phyloP scores from a whole-genome alignment of 1,140 invertebrate species.

The Orius insidiosus region DNA sequence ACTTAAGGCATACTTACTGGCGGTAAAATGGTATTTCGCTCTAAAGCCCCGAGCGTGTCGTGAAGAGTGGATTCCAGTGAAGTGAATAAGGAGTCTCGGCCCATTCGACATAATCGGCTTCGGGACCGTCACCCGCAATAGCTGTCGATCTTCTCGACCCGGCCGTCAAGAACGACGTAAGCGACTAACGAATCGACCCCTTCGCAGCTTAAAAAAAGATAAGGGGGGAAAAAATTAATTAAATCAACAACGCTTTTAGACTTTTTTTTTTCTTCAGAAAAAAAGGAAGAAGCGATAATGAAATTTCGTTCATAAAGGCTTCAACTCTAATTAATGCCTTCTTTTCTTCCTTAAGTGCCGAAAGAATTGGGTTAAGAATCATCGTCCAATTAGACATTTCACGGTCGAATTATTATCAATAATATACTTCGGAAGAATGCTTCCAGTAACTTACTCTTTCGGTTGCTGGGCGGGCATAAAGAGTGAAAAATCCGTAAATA shows the following conservation, averaged over 20 bases:
- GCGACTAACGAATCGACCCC: constrained; percentile 57
- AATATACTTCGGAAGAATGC: not conserved
- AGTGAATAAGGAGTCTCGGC: constrained; percentile 60
- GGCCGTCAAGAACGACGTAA: constrained; percentile 57
- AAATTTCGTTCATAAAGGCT: too few species aligned
- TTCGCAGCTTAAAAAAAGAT: constrained; percentile 45
- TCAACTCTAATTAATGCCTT: too few species aligned
- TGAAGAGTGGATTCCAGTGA: constrained; percentile 51
- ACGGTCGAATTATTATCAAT: not conserved
- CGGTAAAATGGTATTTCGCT: constrained; percentile 72
- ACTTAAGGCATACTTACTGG: constrained; percentile 45
- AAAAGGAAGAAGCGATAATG: too few species aligned
- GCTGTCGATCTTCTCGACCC: constrained; percentile 60
- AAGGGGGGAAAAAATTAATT: too few species aligned
- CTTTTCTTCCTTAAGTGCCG: too few species aligned
- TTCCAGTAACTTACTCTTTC: constrained; percentile 37
- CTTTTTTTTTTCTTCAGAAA: too few species aligned
- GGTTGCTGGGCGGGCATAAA: constrained; percentile 30
- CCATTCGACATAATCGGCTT: constrained; percentile 80
- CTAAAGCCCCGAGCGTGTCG: constrained; percentile 63
- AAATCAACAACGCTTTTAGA: too few species aligned
- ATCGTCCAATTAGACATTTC: too few species aligned
- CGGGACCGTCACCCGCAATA: constrained; percentile 66
- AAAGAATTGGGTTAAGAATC: too few species aligned
- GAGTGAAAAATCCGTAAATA: constrained; percentile 57